Percentiles rank a stretch among this genome's conserved stretches.
Evolutionary conservation across 2,888 invertebrate species (phyloP).

Genomic region (Maniola hyperantus): DNA sequence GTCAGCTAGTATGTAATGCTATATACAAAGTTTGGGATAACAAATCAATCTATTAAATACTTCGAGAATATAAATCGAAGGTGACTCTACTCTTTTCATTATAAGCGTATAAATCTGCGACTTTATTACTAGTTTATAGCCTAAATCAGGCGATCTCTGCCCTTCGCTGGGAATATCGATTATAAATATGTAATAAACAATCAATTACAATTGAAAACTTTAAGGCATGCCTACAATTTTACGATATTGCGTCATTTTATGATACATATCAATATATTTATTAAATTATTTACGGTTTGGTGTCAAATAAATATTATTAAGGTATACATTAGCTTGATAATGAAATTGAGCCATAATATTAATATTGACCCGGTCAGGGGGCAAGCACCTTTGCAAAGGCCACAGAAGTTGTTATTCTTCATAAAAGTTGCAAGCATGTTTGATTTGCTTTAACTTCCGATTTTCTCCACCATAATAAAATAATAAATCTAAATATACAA

Average conservation of each 20-base stretch:
- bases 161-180: conserved; percentile 10
- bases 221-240: conserved; percentile 1
- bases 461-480: too few relatives aligned
- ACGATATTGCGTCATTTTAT: conserved; percentile 3
- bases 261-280: conserved; percentile 14
- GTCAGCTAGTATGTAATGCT: too few relatives aligned
- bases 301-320: conserved; percentile 7
- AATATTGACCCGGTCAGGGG: not conserved
- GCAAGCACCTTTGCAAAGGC: not conserved
- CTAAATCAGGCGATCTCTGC: conserved; percentile 6
- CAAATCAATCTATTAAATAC: not conserved
- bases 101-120: conserved; percentile 18
- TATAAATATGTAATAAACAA: conserved; percentile 11
- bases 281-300: conserved; percentile 9
- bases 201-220: conserved; percentile 8
- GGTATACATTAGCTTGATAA: not conserved
- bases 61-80: not conserved
- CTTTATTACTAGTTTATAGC: conserved; percentile 23
- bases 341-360: conserved; percentile 5
- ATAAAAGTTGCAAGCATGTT: too few relatives aligned
- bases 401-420: not conserved
- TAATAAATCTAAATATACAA: too few relatives aligned
- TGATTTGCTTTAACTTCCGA: too few relatives aligned
- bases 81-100: conserved; percentile 8
- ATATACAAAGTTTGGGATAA: not conserved